Evolutionary conservation across 92 coral and sea anemone species (phyloP).

Genomic region (Parazoanthus swiftii): DNA sequence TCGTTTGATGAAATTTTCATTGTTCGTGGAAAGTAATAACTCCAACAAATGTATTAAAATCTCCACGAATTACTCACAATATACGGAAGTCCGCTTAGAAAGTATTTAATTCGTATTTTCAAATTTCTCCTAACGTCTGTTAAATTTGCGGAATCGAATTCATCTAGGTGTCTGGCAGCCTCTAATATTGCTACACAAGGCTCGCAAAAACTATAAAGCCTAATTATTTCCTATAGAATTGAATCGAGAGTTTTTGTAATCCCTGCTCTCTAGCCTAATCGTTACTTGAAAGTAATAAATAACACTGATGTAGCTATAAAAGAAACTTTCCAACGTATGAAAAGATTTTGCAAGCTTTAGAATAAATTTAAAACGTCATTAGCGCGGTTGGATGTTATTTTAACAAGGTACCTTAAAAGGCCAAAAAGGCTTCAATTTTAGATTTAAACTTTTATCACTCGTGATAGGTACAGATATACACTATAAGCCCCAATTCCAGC

Average conservation of each 20-base stretch:
- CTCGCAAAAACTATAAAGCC: neutral
- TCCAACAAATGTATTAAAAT: constrained; percentile 6
- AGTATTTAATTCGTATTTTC: neutral
- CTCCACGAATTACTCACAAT: constrained; percentile 12
- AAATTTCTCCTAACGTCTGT: neutral
- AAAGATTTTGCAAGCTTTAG: neutral
- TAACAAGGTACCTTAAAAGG: neutral
- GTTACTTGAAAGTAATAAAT: neutral
- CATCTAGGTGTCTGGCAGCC: constrained; percentile 13
- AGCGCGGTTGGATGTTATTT: constrained; percentile 2
- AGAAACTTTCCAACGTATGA: neutral
- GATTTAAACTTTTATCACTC: neutral
- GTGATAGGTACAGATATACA: neutral
- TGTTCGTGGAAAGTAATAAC: constrained; percentile 21
- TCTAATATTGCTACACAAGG: neutral
- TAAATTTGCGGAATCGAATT: constrained; percentile 3
- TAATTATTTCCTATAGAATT: constrained; percentile 25
- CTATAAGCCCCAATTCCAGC: neutral
- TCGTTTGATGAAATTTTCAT: constrained; percentile 5
- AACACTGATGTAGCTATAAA: neutral
- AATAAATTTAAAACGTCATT: neutral
- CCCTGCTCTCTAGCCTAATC: neutral
- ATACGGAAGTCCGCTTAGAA: constrained; percentile 1
- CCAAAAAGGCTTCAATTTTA: neutral
- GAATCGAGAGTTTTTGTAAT: constrained; percentile 10